These are phyloP conservation scores for Saxidomus purpurata DNA, from an alignment of 1,140 invertebrate genomes.

Conservation along the genomic window DNA sequence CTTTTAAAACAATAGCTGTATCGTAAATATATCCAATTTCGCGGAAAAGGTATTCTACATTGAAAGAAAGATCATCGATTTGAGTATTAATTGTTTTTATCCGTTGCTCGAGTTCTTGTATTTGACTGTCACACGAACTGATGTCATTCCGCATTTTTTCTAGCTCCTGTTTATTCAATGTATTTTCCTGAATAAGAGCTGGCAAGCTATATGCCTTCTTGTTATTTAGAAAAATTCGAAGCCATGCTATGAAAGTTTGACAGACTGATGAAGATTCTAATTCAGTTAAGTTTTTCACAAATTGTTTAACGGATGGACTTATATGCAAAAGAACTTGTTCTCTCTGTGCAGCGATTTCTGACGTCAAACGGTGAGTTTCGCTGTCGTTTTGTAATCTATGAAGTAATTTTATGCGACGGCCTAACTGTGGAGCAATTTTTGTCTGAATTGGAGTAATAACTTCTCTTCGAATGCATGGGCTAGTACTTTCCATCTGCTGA, in stretches of 20 bases:
- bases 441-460: background rate
- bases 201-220: background rate
- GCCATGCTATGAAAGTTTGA: background rate
- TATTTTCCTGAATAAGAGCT: background rate
- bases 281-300: background rate
- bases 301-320: background rate
- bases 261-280: background rate
- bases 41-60: constrained; percentile 13
- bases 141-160: background rate
- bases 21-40: constrained; percentile 24
- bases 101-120: background rate
- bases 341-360: background rate
- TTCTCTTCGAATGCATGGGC: background rate
- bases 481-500: background rate
- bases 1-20: background rate
- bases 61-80: constrained; percentile 1
- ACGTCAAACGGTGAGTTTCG: background rate
- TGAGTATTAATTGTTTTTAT: background rate
- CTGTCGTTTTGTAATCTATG: background rate
- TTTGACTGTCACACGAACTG: background rate
- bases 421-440: background rate
- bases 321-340: background rate
- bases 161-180: background rate
- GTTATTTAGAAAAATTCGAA: background rate
- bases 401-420: background rate